phyloP scores from a whole-genome alignment of 2,797 vertebrate genomes.

The Cichlasoma orientale region DNA sequence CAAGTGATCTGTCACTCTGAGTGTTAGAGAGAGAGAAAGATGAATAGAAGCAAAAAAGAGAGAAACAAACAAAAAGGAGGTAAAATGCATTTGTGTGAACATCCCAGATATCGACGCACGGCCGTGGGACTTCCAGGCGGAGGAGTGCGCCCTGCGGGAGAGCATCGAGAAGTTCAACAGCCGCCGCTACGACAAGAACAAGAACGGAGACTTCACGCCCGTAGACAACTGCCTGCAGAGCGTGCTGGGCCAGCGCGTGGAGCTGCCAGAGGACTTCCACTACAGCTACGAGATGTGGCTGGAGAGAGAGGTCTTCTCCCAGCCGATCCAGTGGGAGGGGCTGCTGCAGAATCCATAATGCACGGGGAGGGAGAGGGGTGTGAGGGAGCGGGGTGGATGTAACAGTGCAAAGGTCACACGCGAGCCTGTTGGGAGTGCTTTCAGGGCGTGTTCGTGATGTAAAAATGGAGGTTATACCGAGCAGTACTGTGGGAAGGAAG shows the following conservation, averaged over 20 bases:
- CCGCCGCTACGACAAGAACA: constrained; percentile 88
- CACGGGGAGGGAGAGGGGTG: not conserved
- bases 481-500: not conserved
- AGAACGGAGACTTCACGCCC: constrained; percentile 85
- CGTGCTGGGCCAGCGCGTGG: constrained; percentile 90
- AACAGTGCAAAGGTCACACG: not conserved
- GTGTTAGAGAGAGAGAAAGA: constrained; percentile 9
- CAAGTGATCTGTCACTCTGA: constrained; percentile 44
- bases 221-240: constrained; percentile 99
- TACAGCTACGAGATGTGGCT: constrained; percentile 97
- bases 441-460: not conserved
- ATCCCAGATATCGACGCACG: constrained; percentile 91
- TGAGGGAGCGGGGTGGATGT: not conserved
- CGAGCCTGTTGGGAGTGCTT: not conserved
- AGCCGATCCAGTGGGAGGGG: constrained; percentile 96
- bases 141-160: constrained; percentile 94
- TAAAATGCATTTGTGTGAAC: not conserved
- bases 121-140: constrained; percentile 97
- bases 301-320: constrained; percentile 95
- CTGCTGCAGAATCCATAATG: constrained; percentile 81
- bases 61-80: not conserved
- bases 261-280: constrained; percentile 92
- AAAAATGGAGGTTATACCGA: not conserved
- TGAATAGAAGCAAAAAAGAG: not conserved
- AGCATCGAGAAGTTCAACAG: constrained; percentile 95